A percentile compares a stretch with the other conserved stretches of the same genome.
These are phyloP conservation scores for Coremacera marginata DNA, from an alignment of 2,888 invertebrate genomes.

Conservation along the genomic window DNA sequence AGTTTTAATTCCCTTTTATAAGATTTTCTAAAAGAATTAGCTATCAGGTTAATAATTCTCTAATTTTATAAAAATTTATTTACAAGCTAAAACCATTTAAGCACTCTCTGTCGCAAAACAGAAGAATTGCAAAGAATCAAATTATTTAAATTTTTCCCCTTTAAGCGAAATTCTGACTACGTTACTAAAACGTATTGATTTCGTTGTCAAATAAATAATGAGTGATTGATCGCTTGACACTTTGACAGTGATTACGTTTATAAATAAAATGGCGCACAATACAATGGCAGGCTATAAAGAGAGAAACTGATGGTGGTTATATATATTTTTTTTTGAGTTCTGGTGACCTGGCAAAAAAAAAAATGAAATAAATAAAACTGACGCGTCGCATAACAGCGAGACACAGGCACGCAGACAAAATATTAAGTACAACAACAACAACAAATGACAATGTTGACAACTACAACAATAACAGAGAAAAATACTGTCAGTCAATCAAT, in stretches of 20 bases:
- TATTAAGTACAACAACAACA: background rate
- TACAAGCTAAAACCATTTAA: no score
- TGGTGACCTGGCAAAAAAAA: background rate
- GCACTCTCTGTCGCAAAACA: no score
- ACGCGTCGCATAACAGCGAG: background rate
- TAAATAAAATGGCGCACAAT: slow-evolving; percentile 52
- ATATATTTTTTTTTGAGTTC: background rate
- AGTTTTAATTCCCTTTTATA: no score
- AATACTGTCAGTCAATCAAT: no score
- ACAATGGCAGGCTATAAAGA: background rate
- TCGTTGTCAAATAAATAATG: slow-evolving; percentile 49
- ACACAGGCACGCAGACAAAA: background rate
- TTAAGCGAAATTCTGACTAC: background rate
- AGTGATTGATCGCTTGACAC: slow-evolving; percentile 61
- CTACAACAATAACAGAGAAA: no score
- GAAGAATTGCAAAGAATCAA: background rate
- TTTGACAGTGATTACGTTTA: slow-evolving; percentile 58
- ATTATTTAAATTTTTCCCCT: background rate
- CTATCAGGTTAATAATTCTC: no score
- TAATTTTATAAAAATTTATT: no score
- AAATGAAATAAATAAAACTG: background rate
- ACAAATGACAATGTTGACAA: background rate
- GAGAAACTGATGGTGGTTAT: background rate
- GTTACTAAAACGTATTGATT: slow-evolving; percentile 47
- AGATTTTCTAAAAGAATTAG: no score